These are phyloP conservation scores for Psammodynastes pulverulentus DNA, from an alignment of 2,113 vertebrate species.

Conservation along the genomic window DNA sequence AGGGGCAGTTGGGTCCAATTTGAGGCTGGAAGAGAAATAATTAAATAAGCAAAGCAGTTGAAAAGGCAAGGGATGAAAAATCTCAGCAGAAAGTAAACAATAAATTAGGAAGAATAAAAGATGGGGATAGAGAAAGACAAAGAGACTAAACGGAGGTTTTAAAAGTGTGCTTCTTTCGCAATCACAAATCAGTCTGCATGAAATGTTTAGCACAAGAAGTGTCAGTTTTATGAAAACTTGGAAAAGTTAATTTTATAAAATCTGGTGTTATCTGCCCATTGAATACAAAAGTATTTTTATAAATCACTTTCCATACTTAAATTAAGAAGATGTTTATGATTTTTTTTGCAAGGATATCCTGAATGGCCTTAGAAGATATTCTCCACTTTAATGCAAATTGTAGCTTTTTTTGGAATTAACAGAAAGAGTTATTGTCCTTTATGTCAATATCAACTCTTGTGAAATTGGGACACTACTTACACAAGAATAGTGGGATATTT, in stretches of 20 bases:
- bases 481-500: background rate
- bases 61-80: background rate
- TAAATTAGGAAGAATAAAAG: constrained; percentile 34
- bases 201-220: constrained; percentile 50
- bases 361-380: background rate
- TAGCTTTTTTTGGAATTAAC: background rate
- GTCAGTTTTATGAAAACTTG: constrained; percentile 54
- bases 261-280: constrained; percentile 28
- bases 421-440: background rate
- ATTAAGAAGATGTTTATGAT: background rate
- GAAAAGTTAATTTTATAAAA: constrained; percentile 48
- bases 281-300: constrained; percentile 27
- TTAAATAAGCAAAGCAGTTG: background rate
- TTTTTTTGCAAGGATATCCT: background rate
- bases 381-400: too few relatives aligned
- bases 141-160: constrained; percentile 38
- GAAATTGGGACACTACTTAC: background rate
- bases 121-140: background rate
- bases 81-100: constrained; percentile 15
- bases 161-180: constrained; percentile 43
- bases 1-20: constrained; percentile 52
- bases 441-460: background rate
- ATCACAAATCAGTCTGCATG: constrained; percentile 47
- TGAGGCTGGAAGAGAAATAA: constrained; percentile 51
- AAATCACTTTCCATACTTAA: background rate